Evolutionary conservation across 1,140 invertebrate genomes (phyloP).

Genomic region (Aphelinus certus): DNA sequence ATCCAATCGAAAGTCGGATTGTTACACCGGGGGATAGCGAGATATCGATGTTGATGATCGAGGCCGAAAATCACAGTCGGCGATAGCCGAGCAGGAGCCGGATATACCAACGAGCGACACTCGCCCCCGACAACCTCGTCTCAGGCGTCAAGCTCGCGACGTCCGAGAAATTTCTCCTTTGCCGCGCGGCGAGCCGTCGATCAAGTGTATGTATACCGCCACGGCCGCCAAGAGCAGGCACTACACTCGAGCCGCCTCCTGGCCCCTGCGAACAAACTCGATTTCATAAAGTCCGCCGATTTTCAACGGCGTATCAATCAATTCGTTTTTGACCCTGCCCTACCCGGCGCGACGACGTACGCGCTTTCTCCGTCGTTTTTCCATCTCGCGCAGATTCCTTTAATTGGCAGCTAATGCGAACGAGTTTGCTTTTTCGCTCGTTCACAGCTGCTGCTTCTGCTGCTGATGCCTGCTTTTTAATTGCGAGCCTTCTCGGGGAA

Average conservation of each 20-base stretch:
- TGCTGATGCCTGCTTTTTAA: no score
- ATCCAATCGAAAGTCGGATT: no score
- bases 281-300: conserved; percentile 19
- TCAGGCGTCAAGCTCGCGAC: neutral
- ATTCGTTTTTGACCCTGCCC: conserved; percentile 29
- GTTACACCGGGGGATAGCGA: no score
- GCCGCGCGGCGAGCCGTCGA: conserved; percentile 29
- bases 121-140: no score
- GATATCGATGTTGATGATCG: no score
- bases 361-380: neutral
- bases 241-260: conserved; percentile 17
- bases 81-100: no score
- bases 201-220: conserved; percentile 35
- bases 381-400: neutral
- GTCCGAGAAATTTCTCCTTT: conserved; percentile 26
- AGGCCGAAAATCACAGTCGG: no score
- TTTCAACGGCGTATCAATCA: conserved; percentile 34
- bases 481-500: no score
- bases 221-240: conserved; percentile 7
- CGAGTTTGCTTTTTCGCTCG: neutral
- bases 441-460: neutral
- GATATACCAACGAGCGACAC: no score
- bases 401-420: neutral
- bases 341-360: neutral
- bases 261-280: conserved; percentile 25